Conservation (phyloP, 2,888 invertebrate genomes). For the Eupithecia inturbata region DNA sequence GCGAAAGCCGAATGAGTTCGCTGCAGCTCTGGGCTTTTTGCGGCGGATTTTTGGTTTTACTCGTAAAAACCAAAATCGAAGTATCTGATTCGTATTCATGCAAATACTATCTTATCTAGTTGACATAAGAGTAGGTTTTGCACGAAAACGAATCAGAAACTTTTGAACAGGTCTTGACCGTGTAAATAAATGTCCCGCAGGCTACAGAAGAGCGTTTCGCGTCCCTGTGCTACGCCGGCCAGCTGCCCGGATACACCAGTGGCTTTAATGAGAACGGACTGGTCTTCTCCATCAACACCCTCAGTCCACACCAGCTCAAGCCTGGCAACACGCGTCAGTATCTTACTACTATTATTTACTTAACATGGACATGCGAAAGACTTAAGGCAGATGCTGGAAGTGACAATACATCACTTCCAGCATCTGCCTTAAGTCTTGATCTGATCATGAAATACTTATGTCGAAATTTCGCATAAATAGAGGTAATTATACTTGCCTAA, state of each 20-base stretch:
- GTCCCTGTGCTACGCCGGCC: conserved; percentile 94
- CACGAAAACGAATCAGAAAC: too few relatives aligned
- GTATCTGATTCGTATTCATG: too few relatives aligned
- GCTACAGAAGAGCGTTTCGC: conserved; percentile 91
- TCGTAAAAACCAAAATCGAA: too few relatives aligned
- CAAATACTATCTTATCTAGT: too few relatives aligned
- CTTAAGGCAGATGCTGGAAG: neutral
- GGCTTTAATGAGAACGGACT: conserved; percentile 93
- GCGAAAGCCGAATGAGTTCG: too few relatives aligned
- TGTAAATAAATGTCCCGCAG: conserved; percentile 51
- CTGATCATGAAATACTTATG: too few relatives aligned
- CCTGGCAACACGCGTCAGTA: conserved; percentile 92
- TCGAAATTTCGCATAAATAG: neutral
- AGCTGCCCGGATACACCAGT: conserved; percentile 95
- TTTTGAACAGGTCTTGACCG: neutral
- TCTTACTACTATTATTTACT: neutral
- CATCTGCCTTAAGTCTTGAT: too few relatives aligned
- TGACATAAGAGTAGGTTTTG: too few relatives aligned
- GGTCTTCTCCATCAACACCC: conserved; percentile 92
- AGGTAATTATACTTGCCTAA: too few relatives aligned
- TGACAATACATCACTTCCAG: too few relatives aligned
- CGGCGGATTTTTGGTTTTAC: too few relatives aligned
- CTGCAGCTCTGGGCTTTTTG: too few relatives aligned
- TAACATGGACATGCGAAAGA: neutral
- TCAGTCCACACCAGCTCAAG: conserved; percentile 87